Conservation (phyloP, 2,113 vertebrate genomes). For the Burhinus oedicnemus region DNA sequence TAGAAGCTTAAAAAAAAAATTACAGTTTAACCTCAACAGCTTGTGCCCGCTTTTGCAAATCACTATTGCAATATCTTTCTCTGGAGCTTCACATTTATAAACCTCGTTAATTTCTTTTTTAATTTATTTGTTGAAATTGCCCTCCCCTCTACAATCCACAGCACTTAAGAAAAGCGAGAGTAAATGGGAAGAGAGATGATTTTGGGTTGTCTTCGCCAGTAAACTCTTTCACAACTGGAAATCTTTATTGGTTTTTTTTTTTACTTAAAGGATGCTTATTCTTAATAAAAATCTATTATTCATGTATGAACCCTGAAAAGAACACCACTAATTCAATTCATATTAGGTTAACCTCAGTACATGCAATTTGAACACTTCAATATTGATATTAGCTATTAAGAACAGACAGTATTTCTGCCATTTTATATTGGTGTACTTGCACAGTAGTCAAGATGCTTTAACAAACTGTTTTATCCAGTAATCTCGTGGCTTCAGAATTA, state of each 20-base stretch:
- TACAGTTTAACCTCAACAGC: neutral
- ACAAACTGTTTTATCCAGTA: neutral
- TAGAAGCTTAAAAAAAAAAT: neutral
- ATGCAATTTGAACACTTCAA: neutral
- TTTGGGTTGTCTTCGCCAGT: neutral
- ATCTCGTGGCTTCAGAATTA: neutral
- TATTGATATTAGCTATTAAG: neutral
- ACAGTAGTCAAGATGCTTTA: neutral
- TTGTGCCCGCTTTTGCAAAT: neutral
- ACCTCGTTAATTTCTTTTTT: neutral
- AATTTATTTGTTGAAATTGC: neutral
- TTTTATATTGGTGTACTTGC: neutral
- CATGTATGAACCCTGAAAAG: neutral
- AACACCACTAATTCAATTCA: neutral
- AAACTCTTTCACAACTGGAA: neutral
- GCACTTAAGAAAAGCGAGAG: too few relatives aligned
- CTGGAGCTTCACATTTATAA: neutral
- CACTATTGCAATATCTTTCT: neutral
- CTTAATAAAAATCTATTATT: slow-evolving; percentile 5
- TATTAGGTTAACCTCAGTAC: neutral
- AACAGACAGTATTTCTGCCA: neutral
- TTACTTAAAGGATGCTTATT: neutral
- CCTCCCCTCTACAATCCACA: neutral
- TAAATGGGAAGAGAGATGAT: too few relatives aligned
- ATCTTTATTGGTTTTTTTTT: too few relatives aligned